phyloP scores from a whole-genome alignment of 2,113 vertebrate genomes.

The Microcebus tavaratra region DNA sequence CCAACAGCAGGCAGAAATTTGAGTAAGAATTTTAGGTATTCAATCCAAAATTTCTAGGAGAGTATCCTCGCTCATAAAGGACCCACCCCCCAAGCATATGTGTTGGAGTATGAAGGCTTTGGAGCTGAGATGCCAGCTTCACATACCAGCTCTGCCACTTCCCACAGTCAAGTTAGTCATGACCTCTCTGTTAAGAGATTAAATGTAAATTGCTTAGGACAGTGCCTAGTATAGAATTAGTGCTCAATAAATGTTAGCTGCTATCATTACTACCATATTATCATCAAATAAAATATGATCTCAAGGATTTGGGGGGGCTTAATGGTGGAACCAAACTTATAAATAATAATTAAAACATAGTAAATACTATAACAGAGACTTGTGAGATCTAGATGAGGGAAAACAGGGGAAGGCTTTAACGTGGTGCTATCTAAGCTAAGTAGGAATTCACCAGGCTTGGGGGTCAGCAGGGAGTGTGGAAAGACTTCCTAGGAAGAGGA shows the following conservation, averaged over 20 bases:
- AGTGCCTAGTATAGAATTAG: neutral
- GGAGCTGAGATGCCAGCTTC: neutral
- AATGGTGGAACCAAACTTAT: neutral
- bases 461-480: neutral
- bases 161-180: fast-evolving
- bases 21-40: neutral
- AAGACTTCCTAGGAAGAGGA: neutral
- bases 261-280: neutral
- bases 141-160: neutral
- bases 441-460: neutral
- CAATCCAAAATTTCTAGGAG: neutral
- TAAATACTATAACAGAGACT: neutral
- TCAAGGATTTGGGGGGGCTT: neutral
- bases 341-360: neutral
- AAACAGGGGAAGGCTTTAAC: neutral
- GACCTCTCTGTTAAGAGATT: neutral
- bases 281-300: neutral
- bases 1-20: neutral
- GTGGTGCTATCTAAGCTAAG: neutral
- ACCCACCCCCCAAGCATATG: neutral
- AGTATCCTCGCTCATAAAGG: neutral
- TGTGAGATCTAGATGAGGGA: neutral
- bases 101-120: fast-evolving
- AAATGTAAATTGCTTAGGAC: neutral
- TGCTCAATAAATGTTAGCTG: neutral